A percentile compares a stretch with the other conserved stretches of the same genome.
Evolutionary conservation across 2,113 vertebrate species (phyloP).

Genomic region (Butastur rufipennis): DNA sequence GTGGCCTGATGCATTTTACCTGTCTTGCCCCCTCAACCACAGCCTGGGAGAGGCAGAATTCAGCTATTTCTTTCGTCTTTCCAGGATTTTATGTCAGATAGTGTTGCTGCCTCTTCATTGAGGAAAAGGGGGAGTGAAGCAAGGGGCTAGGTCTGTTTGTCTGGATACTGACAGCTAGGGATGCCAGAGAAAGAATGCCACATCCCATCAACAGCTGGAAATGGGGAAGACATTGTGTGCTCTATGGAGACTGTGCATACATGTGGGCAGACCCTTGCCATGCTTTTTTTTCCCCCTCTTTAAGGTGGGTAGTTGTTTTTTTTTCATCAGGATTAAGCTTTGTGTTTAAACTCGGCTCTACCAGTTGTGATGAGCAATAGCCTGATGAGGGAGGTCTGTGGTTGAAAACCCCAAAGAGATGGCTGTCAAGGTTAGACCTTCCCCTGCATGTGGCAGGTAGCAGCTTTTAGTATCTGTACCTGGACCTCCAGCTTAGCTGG

Average conservation of each 20-base stretch:
- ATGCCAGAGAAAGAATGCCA: not conserved
- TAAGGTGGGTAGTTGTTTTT: not conserved
- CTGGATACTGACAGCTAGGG: not conserved
- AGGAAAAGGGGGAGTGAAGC: not conserved
- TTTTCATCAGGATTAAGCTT: not conserved
- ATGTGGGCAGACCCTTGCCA: not conserved
- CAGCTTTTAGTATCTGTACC: not conserved
- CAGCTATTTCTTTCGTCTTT: not conserved
- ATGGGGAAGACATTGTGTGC: not conserved
- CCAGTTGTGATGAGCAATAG: not conserved
- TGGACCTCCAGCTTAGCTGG: not conserved
- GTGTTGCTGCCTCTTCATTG: not conserved
- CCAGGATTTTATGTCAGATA: not conserved
- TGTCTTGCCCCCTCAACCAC: constrained; percentile 15
- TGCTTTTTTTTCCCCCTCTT: fast-evolving
- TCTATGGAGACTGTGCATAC: not conserved
- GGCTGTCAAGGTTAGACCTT: not conserved
- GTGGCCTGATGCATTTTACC: constrained; percentile 19
- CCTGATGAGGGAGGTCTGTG: not conserved
- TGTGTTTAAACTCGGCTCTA: not conserved
- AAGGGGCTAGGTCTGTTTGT: not conserved
- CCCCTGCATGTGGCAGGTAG: not conserved
- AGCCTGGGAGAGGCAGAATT: not conserved
- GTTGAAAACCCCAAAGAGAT: not conserved
- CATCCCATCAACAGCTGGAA: not conserved